Evolutionary conservation across 1,140 invertebrate species (phyloP), one percentile per base, ranked within the genome.

Genomic region (Drosophila tristis): DNA sequence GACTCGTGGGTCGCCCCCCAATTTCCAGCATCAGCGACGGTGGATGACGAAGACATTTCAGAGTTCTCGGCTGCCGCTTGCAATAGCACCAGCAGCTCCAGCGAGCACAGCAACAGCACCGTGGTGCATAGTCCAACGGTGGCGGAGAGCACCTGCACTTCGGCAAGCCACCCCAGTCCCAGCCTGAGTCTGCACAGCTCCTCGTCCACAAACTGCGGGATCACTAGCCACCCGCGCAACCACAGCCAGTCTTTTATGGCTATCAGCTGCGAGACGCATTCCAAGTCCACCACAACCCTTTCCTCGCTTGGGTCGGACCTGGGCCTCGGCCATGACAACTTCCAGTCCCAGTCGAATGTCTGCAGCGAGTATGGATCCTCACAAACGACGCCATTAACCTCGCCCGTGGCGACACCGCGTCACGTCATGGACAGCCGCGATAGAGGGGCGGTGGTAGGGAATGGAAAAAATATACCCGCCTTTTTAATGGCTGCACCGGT

Each of bases 101-200:
- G 90, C 51, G 90, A 91, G 57, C 90, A 91, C 35, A 91, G 90
- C 60, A 90, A 91, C 53, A 91, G 90, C 55, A 91, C 90, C 7
- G 90, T 91, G 39, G 84, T 91, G 25, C 82, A 89, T 47, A 90
- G 86, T 75, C 86, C 90, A 11, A 90, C 84, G 4, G 80, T 75
- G 23, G 64, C 54, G 2, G 71, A 64, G 6, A 47, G 71, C 25
- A 64, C 31, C 20, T 42, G 48, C 55, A 58, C 60, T 5, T 57
- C 56, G 39, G 26, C 60, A 55, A 57, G 80, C 56, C 65, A 71
- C 57, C 73, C 74, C 48, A 91, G 78, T 74, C 71, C 80, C 43
- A 84, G 71, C 48, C 48, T 71, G 16, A 87, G 72, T 16, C 55
- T 67, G 49, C 49, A 66, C 58, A 65, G 55, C 77, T 25, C 42